These are phyloP conservation scores for Gallinago paraguaiae DNA, from an alignment of 2,113 vertebrate species.

Conservation along the genomic window DNA sequence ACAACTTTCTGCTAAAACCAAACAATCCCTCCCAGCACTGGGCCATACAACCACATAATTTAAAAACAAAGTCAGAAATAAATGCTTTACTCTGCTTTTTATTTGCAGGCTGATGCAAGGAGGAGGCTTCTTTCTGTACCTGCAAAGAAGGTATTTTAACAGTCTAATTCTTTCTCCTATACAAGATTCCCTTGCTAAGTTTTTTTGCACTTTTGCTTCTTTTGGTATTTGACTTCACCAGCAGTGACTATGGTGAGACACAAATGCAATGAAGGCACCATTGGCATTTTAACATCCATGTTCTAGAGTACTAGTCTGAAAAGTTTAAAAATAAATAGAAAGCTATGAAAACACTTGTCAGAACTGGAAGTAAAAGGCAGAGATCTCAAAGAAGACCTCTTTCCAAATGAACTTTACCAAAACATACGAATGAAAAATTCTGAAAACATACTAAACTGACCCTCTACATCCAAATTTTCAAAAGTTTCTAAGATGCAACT, in stretches of 20 bases:
- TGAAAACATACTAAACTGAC: neutral
- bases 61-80: neutral
- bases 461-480: neutral
- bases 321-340: neutral
- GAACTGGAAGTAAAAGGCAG: neutral
- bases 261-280: neutral
- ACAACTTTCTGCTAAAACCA: constrained; percentile 55
- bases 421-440: neutral
- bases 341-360: neutral
- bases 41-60: neutral
- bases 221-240: neutral
- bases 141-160: neutral
- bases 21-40: constrained; percentile 25
- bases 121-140: neutral
- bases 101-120: neutral
- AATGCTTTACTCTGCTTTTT: neutral
- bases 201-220: neutral
- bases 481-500: neutral
- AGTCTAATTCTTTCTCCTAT: neutral
- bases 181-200: neutral
- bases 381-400: neutral
- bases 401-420: neutral
- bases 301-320: neutral
- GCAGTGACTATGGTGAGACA: neutral
- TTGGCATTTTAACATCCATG: accelerated